phyloP scores from a whole-genome alignment of 2,888 invertebrate genomes.

The Marasmarcha lunaedactyla region DNA sequence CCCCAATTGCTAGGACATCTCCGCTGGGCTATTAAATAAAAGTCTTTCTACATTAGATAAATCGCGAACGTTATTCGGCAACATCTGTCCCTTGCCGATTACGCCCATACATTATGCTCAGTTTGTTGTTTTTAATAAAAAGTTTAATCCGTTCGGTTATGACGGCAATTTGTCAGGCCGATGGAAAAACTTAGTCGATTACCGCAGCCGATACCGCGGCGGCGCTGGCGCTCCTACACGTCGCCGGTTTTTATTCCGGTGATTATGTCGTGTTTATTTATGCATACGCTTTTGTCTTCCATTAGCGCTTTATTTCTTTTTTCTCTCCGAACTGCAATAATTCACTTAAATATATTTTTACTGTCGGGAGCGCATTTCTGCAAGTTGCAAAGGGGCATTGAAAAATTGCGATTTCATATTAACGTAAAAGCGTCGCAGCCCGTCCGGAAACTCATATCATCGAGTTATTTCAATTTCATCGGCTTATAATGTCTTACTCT shows the following conservation, averaged over 20 bases:
- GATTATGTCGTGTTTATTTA: slow-evolving; percentile 63
- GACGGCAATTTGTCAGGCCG: slow-evolving; percentile 64
- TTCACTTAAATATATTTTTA: slow-evolving; percentile 42
- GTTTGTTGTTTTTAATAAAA: slow-evolving; percentile 71
- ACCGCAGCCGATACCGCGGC: slow-evolving; percentile 24
- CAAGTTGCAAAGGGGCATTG: slow-evolving; percentile 27
- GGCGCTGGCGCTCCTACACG: slow-evolving; percentile 23
- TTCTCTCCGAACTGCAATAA: slow-evolving; percentile 31
- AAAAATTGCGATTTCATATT: slow-evolving; percentile 31
- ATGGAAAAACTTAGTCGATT: slow-evolving; percentile 67
- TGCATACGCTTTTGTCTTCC: slow-evolving; percentile 61
- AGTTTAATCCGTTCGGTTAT: slow-evolving; percentile 70
- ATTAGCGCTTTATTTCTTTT: slow-evolving; percentile 50
- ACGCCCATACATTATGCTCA: slow-evolving; percentile 66
- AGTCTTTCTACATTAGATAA: slow-evolving; percentile 69
- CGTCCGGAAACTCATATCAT: slow-evolving; percentile 41
- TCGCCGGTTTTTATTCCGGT: slow-evolving; percentile 32
- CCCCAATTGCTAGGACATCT: slow-evolving; percentile 59
- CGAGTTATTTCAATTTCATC: slow-evolving; percentile 50
- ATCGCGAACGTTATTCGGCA: slow-evolving; percentile 63
- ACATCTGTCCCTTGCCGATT: slow-evolving; percentile 68
- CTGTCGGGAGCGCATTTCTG: slow-evolving; percentile 24
- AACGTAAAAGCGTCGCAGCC: slow-evolving; percentile 13
- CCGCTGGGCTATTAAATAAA: slow-evolving; percentile 65
- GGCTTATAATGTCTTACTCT: slow-evolving; percentile 48